Evolutionary conservation across 2,797 vertebrate genomes (phyloP).

Genomic region (Halcyon leucocephala): DNA sequence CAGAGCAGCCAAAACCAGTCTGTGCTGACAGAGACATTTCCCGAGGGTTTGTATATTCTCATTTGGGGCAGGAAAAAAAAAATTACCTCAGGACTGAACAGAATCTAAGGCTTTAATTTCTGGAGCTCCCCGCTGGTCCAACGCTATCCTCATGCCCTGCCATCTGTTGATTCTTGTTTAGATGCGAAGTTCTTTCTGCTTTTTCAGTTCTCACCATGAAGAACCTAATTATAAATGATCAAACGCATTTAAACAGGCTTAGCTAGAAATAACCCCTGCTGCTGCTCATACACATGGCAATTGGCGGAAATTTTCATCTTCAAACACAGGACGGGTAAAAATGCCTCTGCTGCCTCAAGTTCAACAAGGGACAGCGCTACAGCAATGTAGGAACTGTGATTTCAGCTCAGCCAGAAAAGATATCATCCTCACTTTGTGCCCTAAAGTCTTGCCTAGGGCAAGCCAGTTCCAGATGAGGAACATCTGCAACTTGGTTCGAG

Average conservation of each 20-base stretch:
- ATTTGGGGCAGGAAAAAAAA: background rate
- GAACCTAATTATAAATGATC: background rate
- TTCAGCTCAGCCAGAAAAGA: background rate
- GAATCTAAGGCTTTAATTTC: background rate
- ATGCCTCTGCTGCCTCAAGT: background rate
- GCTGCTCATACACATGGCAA: background rate
- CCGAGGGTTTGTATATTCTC: background rate
- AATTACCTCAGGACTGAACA: background rate
- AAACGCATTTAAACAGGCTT: background rate
- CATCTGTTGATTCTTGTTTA: background rate
- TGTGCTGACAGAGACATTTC: background rate
- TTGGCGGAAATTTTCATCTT: background rate
- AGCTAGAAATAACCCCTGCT: background rate
- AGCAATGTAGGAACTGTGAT: background rate
- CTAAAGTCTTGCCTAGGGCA: fast-evolving
- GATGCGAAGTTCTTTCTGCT: background rate
- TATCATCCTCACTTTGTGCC: background rate
- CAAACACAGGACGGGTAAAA: background rate
- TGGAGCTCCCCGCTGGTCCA: background rate
- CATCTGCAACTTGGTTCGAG: background rate
- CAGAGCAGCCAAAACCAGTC: background rate
- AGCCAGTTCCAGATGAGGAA: background rate
- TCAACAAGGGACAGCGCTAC: background rate
- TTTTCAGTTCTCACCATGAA: background rate
- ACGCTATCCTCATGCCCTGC: fast-evolving